These are phyloP conservation scores for Daubentonia madagascariensis DNA, from an alignment of 2,113 vertebrate genomes.

Conservation along the genomic window DNA sequence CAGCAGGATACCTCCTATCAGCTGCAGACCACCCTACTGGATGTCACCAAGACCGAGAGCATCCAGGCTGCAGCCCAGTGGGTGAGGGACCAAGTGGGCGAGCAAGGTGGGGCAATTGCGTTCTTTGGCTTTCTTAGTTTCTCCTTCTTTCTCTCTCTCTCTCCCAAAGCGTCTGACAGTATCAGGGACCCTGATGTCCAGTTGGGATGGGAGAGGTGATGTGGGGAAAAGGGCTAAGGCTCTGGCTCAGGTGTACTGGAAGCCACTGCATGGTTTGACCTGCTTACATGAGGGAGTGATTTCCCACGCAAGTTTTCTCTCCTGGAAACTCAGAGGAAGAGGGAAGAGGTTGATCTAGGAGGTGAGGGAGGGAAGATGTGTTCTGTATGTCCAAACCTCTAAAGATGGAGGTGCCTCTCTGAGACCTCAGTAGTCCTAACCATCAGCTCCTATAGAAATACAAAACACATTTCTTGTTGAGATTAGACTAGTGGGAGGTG, in stretches of 20 bases:
- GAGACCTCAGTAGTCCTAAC: neutral
- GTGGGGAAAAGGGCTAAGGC: neutral
- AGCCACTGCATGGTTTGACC: neutral
- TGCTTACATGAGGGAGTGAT: neutral
- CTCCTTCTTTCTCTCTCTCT: neutral
- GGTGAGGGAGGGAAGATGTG: neutral
- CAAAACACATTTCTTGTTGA: neutral
- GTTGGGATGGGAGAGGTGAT: neutral
- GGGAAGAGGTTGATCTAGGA: neutral
- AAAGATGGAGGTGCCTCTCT: neutral
- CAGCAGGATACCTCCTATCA: conserved; percentile 78
- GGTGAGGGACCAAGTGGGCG: conserved; percentile 84
- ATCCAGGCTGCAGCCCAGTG: conserved; percentile 80
- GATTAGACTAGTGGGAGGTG: neutral
- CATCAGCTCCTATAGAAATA: neutral
- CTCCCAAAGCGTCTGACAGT: neutral
- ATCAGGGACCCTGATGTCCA: neutral
- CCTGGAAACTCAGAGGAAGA: neutral
- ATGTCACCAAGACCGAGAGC: conserved; percentile 85
- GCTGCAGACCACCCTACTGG: conserved; percentile 85
- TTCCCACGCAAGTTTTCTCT: neutral
- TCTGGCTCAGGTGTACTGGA: neutral
- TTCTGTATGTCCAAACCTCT: neutral
- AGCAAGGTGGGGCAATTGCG: conserved; percentile 81
- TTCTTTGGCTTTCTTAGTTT: neutral